Evolutionary conservation across 2,888 invertebrate species (phyloP), one percentile per base, ranked within the genome.

Genomic region (Apodemia hepburni): DNA sequence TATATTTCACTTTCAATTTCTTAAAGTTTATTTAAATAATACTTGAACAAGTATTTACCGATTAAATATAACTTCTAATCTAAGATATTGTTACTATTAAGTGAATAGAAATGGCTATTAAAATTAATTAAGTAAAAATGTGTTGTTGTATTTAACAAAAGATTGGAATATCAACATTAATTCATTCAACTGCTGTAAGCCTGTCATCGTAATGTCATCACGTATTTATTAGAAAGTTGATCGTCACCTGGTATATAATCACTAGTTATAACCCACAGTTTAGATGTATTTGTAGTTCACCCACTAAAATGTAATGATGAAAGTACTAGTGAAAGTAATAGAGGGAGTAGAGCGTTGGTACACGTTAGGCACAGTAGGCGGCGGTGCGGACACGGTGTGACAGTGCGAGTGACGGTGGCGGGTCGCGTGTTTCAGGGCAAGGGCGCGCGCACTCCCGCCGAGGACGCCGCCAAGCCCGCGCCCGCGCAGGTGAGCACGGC

Each of bases 371-470:
- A 15, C 27, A 27, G 54, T 54, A 27, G 54, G 54, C 15, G 9
- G 51, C 9, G 51, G 18, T 12, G 27, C 15, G 54, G 7, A 8
- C 33, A 33, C 33, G 29, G 7, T 5, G 54, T 29, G 6, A 27
- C 51, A 5, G 66, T 70, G 59, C 66, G 62, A 66, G 81, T 84
- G 75, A 84, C 81, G 85, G 86, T 82, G 86, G 80, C 67, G 82
- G 85, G 73, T 75, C 78, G 76, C 76, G 81, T 87, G 85, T 89
- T 88, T 73, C 90, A 90, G 90, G 88, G 88, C 70, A 88, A 88
- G 75, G 86, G 84, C 61, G 84, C 84, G 80, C 83, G 86, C 63
- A 80, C 85, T 63, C 84, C 86, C 73, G 81, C 79, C 60, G 84
- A 82, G n/a, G 86, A 82, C 66, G 82, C 78, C 58, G 92, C 78